These are phyloP conservation scores for Ictalurus furcatus DNA, from an alignment of 2,113 vertebrate genomes.

Conservation along the genomic window DNA sequence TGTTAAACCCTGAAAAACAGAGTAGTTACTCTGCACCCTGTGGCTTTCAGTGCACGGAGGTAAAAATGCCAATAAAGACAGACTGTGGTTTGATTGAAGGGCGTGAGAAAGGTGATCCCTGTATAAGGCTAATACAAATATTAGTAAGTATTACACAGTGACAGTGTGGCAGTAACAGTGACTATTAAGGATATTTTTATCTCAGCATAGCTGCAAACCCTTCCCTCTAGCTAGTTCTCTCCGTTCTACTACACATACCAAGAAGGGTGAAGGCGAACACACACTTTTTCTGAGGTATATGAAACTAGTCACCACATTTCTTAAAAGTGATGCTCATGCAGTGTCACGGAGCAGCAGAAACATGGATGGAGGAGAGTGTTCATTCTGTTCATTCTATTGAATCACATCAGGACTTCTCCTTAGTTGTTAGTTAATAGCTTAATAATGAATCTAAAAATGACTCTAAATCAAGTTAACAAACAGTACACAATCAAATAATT, in stretches of 20 bases:
- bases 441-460: background rate
- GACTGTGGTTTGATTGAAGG: background rate
- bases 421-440: background rate
- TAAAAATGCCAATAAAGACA: background rate
- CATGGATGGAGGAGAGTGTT: background rate
- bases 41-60: background rate
- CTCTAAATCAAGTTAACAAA: background rate
- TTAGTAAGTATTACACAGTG: background rate
- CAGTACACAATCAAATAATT: background rate
- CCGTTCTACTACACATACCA: background rate
- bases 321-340: background rate
- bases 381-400: background rate
- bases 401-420: background rate
- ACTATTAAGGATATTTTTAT: background rate
- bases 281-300: background rate
- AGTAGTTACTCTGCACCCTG: background rate
- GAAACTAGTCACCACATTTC: background rate
- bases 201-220: background rate
- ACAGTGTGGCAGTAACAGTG: background rate
- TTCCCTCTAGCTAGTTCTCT: background rate
- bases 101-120: background rate
- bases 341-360: background rate
- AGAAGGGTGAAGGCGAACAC: background rate
- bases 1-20: background rate
- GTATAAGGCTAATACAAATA: background rate